These are phyloP conservation scores for Yponomeuta sedellus DNA, from an alignment of 2,888 invertebrate genomes.

Conservation along the genomic window DNA sequence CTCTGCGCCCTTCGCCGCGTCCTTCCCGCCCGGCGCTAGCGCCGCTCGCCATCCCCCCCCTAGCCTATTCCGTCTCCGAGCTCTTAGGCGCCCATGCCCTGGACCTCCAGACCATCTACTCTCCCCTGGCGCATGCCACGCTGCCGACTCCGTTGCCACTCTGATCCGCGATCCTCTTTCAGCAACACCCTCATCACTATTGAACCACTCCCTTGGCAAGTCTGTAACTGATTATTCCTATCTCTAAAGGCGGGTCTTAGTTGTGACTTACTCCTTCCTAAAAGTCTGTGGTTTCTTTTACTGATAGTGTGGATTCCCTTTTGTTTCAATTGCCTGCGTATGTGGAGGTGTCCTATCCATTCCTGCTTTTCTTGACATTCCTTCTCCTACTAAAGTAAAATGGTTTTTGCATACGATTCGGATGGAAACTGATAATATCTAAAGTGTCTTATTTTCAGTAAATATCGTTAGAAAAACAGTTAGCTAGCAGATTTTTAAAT, in stretches of 20 bases:
- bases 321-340: not conserved
- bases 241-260: not conserved
- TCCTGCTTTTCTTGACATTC: constrained; percentile 61
- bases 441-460: constrained; percentile 75
- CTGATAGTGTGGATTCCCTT: constrained; percentile 3
- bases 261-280: not conserved
- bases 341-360: constrained; percentile 42
- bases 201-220: constrained; percentile 28
- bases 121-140: constrained; percentile 82
- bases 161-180: constrained; percentile 72
- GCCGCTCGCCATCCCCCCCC: constrained; percentile 58
- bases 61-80: constrained; percentile 71
- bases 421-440: constrained; percentile 67
- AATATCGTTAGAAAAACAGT: constrained; percentile 64
- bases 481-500: constrained; percentile 70
- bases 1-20: constrained; percentile 60
- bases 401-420: constrained; percentile 33
- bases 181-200: constrained; percentile 69
- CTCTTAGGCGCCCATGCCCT: constrained; percentile 81
- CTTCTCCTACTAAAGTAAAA: constrained; percentile 40
- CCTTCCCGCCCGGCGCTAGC: constrained; percentile 56
- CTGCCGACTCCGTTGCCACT: constrained; percentile 73
- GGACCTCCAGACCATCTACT: constrained; percentile 82
- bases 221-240: constrained; percentile 9
- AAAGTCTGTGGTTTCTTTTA: not conserved